Evolutionary conservation across 2,888 invertebrate genomes (phyloP), one percentile per base, ranked within the genome.

Genomic region (Chaetoderma sp.): DNA sequence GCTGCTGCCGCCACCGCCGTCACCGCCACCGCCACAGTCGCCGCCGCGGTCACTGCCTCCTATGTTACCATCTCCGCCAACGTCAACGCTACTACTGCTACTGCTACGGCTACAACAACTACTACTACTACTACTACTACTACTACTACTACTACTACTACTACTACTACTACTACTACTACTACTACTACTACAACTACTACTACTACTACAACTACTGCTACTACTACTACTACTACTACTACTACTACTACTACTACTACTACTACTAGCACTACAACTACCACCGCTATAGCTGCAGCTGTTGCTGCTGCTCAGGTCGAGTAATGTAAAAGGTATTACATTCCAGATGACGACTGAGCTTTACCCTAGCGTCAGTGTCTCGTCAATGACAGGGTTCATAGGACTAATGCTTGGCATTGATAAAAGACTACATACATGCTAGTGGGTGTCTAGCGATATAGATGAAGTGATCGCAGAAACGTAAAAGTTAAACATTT

Each of bases 231-330:
- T 18, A 54, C 54, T 18, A 54, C 27, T 18, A 54, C 54, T 28
- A 54, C 54, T 28, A 54, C 54, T 18, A 54, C 30, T 18, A 54
- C 54, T 18, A 54, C 54, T 18, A 54, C 30, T 18, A 54, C 54
- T 18, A 54, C 27, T 18, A 54, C 54, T 28, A 54, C 54, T 18
- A 54, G 27, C 30, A 54, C 54, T 18, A 54, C 54, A 13, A 54
- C 30, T 18, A 54, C 30, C 54, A 54, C 54, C 54, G 28, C 54
- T 21, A 54, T 30, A 10, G 21, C 30, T 21, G 21, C 30, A 10
- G 21, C 54, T 21, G 28, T 30, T 21, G 21, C 54, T 21, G 21
- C 27, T 30, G 28, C 54, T 30, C 10, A 23, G n/a, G n/a, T n/a
- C n/a, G n/a, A n/a, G n/a, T n/a, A n/a, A n/a, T n/a, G n/a, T n/a